phyloP scores from a whole-genome alignment of 2,797 vertebrate species.

The Neosilurus hyrtlii region DNA sequence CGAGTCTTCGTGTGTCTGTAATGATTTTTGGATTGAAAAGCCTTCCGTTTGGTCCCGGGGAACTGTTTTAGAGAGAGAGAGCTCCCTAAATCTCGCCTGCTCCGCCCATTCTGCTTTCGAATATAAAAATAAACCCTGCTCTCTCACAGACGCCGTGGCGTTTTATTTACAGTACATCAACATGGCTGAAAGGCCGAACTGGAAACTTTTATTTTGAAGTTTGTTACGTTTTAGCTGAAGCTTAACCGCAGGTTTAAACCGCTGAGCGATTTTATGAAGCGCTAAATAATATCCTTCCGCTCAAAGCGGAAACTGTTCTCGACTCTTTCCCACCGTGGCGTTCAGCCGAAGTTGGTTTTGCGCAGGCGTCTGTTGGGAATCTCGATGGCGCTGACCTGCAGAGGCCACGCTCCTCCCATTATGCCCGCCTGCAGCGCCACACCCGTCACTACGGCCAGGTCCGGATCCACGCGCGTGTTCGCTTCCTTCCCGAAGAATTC shows the following conservation, averaged over 20 bases:
- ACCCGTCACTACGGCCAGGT: constrained; percentile 91
- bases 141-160: background rate
- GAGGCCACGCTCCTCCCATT: constrained; percentile 94
- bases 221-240: background rate
- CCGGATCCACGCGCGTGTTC: constrained; percentile 93
- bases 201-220: background rate
- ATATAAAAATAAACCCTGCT: constrained; percentile 1
- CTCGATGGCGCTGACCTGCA: constrained; percentile 96
- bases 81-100: background rate
- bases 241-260: background rate
- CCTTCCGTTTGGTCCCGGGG: background rate
- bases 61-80: background rate
- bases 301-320: background rate
- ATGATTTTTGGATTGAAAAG: background rate
- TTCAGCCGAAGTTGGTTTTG: constrained; percentile 91
- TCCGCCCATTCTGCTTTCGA: background rate
- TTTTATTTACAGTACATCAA: background rate
- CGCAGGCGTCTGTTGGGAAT: constrained; percentile 91
- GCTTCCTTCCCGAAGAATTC: constrained; percentile 93
- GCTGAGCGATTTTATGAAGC: background rate
- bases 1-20: background rate
- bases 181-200: background rate
- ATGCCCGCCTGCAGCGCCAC: constrained; percentile 97
- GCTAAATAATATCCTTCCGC: background rate
- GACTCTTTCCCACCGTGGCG: background rate